Evolutionary conservation across 2,888 invertebrate species (phyloP).

Genomic region (Cryptus viduatorius): DNA sequence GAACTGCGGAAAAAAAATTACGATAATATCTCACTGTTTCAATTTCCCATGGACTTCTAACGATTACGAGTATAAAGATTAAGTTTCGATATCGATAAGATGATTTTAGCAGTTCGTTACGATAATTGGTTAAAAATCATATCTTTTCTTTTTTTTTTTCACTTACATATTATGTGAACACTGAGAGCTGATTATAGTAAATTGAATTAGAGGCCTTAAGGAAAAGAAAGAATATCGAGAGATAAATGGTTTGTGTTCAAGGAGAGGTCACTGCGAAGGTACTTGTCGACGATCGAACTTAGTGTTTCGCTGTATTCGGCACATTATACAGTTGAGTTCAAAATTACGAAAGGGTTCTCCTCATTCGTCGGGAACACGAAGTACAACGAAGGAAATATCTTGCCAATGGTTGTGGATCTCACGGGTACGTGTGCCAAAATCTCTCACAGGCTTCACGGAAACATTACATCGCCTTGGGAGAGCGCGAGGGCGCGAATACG

Average conservation of each 20-base stretch:
- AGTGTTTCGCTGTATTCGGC: background rate
- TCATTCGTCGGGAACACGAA: background rate
- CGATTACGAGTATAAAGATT: too few species aligned
- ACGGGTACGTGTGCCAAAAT: constrained; percentile 36
- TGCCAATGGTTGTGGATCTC: background rate
- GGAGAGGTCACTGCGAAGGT: background rate
- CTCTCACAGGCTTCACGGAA: constrained; percentile 57
- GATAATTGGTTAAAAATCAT: too few species aligned
- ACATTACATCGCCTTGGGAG: constrained; percentile 43
- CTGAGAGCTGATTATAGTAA: background rate
- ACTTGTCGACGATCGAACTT: background rate
- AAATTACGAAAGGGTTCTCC: background rate
- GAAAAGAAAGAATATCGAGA: background rate
- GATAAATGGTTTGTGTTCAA: background rate
- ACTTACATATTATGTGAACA: too few species aligned
- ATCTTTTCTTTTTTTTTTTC: too few species aligned
- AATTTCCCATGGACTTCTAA: too few species aligned
- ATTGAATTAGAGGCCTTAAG: background rate
- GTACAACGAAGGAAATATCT: background rate
- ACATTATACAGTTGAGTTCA: background rate
- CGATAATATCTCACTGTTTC: too few species aligned
- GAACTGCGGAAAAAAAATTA: too few species aligned
- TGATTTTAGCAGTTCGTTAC: too few species aligned
- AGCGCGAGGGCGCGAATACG: constrained; percentile 5
- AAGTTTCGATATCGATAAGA: too few species aligned